Percentiles rank a stretch among this genome's conserved stretches.
Conservation (phyloP, 2,797 vertebrate genomes). For the Pagetopsis macropterus region DNA sequence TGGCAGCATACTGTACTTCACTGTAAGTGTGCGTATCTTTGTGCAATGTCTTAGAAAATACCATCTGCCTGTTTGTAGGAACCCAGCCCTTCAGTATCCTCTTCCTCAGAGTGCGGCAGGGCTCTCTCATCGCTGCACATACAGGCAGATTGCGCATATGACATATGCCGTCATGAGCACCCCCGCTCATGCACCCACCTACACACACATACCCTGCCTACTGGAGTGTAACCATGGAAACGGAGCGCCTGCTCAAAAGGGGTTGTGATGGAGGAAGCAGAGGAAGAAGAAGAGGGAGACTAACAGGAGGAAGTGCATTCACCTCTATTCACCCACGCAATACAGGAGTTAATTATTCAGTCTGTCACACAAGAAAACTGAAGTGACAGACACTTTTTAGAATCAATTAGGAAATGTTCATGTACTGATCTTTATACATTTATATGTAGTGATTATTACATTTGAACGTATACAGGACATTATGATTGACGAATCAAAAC, state of each 20-base stretch:
- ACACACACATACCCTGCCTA: slow-evolving; percentile 54
- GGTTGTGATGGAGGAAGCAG: slow-evolving; percentile 62
- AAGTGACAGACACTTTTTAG: background rate
- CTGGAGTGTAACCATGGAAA: slow-evolving; percentile 79
- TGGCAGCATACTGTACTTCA: slow-evolving; percentile 22
- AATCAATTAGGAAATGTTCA: background rate
- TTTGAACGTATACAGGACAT: background rate
- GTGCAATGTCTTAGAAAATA: slow-evolving; percentile 29
- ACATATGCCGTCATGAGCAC: slow-evolving; percentile 54
- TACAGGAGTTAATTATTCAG: slow-evolving; percentile 35
- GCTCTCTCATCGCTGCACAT: slow-evolving; percentile 37
- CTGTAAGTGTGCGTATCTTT: background rate
- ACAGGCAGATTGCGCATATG: slow-evolving; percentile 27
- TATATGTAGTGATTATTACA: background rate
- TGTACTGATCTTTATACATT: background rate
- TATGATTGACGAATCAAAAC: background rate
- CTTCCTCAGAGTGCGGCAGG: slow-evolving; percentile 30
- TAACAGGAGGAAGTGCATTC: slow-evolving; percentile 42
- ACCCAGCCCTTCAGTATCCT: slow-evolving; percentile 43
- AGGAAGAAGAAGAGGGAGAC: slow-evolving; percentile 27
- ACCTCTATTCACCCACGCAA: slow-evolving; percentile 35
- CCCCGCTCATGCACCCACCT: slow-evolving; percentile 55
- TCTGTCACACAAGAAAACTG: slow-evolving; percentile 20
- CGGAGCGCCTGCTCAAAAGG: slow-evolving; percentile 66
- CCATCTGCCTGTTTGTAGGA: slow-evolving; percentile 26